Base-by-base conservation (phyloP, 64 coral and sea anemone genomes). In the Porites australiensis region DNA sequence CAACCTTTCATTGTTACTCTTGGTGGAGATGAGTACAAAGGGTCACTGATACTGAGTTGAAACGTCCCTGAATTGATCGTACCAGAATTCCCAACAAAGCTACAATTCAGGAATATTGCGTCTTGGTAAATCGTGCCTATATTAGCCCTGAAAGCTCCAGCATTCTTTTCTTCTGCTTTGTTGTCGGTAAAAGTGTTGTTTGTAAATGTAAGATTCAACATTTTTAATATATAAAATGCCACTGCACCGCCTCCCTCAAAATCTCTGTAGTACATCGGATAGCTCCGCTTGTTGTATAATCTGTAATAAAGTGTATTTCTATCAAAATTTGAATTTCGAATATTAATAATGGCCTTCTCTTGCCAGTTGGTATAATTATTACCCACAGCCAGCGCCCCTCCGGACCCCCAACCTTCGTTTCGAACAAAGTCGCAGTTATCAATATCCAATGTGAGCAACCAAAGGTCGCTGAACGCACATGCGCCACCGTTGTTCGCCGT, bases 181-280 rank as follows among this genome's bases (percentile, higher is more conserved):
- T 84, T 84, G 63, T 50, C 62, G 3, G 43, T 46, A 22, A 84
- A 84, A 49, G 48, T 68, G 58, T 21, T 84, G 81, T 84, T 67
- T 10, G 14, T 51, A 14, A 84, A 51, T 13, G 81, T 50, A 7
- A 84, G 46, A 16, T 20, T 84, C 47, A 13, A 4, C 16, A 69
- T 65, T 8, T 69, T 8, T 0, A 0, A 52, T 46, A 69, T 18
- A 50, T 52, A 68, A 44, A 84, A 23, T n/a, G 63, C 16, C 19
- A 84, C 21, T 0, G 81, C 81, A 22, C 62, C 81, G 13, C 81
- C 81, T 8, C 81, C 81, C 14, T 44, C 18, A 18, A 9, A 9
- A 20, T 5, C 54, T 57, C 5, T 7, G 12, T 1, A 9, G 54
- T 57, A 7, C 3, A 9, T 57, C 12, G 54, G 12, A 4, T 7